Percentiles rank a stretch among this genome's conserved stretches.
phyloP scores from a whole-genome alignment of 1,140 invertebrate species.

The Zaprionus kolodkinae region DNA sequence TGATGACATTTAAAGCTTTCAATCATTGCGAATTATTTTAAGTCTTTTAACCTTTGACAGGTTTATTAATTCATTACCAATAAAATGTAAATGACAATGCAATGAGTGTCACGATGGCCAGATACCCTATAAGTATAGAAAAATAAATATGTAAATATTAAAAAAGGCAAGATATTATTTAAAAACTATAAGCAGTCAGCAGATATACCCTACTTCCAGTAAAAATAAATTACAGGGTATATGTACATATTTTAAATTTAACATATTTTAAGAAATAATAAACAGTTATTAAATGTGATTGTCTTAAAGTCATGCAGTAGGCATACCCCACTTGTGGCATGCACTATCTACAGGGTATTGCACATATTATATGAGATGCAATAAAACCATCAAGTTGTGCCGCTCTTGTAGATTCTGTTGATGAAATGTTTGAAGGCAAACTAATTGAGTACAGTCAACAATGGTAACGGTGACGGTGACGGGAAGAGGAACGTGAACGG shows the following conservation, averaged over 20 bases:
- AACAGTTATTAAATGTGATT: background rate
- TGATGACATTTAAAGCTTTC: slow-evolving; percentile 14
- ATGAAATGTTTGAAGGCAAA: slow-evolving; percentile 47
- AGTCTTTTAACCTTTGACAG: slow-evolving; percentile 14
- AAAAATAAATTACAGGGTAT: background rate
- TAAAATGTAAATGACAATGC: slow-evolving; percentile 15
- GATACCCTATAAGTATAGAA: slow-evolving; percentile 5
- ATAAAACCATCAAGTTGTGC: slow-evolving; percentile 28
- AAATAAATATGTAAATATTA: background rate
- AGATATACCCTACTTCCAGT: no score
- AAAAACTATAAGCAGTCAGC: no score
- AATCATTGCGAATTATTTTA: slow-evolving; percentile 7
- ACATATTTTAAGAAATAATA: no score
- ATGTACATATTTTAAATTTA: background rate
- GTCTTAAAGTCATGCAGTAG: background rate
- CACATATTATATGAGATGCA: slow-evolving; percentile 19
- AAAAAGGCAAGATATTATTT: no score
- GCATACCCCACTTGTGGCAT: background rate
- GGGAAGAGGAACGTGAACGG: background rate
- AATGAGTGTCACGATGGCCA: background rate
- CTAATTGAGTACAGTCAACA: slow-evolving; percentile 58
- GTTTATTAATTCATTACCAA: slow-evolving; percentile 12
- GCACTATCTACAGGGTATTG: slow-evolving; percentile 16
- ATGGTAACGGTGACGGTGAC: slow-evolving; percentile 17
- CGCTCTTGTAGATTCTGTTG: slow-evolving; percentile 21